These are phyloP conservation scores for Alethe diademata DNA, from an alignment of 2,113 vertebrate genomes.

Conservation along the genomic window DNA sequence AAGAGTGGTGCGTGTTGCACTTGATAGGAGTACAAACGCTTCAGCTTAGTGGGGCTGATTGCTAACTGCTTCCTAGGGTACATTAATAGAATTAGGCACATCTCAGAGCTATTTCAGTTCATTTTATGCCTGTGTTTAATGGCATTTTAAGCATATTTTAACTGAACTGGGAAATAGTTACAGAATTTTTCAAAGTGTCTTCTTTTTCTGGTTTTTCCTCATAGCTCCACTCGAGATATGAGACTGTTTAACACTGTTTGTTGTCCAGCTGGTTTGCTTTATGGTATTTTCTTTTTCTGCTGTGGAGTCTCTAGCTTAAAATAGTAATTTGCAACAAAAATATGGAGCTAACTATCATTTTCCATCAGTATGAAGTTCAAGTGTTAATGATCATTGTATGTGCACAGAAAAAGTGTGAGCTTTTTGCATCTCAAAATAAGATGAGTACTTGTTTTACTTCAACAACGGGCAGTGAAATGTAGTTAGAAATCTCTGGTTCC, in stretches of 20 bases:
- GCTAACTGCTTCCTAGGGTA: not conserved
- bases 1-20: not conserved
- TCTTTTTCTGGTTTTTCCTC: not conserved
- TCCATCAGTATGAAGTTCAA: not conserved
- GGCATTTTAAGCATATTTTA: not conserved
- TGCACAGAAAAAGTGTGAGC: not conserved
- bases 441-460: not conserved
- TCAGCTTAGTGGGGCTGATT: not conserved
- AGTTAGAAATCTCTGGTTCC: not conserved
- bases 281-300: not conserved
- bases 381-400: not conserved
- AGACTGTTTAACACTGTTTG: not conserved
- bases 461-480: not conserved
- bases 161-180: not conserved
- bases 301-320: not conserved
- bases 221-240: not conserved
- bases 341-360: not conserved
- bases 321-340: not conserved
- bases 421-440: not conserved
- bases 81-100: not conserved
- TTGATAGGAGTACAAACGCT: accelerated
- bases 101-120: not conserved
- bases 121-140: not conserved
- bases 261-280: not conserved
- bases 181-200: not conserved